Evolutionary conservation across 2,113 vertebrate species (phyloP).

Genomic region (Coreoperca whiteheadi): DNA sequence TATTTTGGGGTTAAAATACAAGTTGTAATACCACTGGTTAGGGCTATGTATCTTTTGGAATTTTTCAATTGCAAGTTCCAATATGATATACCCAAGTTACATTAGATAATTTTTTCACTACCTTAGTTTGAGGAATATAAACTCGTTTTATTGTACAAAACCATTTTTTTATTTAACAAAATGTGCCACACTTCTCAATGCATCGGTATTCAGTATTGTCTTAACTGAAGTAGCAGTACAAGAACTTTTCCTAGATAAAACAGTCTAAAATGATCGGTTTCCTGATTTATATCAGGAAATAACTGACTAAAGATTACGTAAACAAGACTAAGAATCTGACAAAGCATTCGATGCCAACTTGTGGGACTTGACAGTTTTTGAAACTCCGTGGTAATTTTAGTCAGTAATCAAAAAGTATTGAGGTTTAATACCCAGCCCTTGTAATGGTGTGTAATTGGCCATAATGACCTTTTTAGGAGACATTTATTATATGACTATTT

Average conservation of each 20-base stretch:
- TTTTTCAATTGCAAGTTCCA: not conserved
- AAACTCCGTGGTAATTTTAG: not conserved
- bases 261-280: not conserved
- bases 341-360: not conserved
- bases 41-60: not conserved
- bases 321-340: not conserved
- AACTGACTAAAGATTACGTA: not conserved
- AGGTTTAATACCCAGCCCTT: not conserved
- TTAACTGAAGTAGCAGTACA: not conserved
- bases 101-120: not conserved
- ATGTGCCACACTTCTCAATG: not conserved
- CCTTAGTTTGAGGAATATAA: not conserved
- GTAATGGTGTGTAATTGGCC: not conserved
- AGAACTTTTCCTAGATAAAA: not conserved
- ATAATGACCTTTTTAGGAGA: not conserved
- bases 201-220: not conserved
- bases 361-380: not conserved
- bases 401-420: not conserved
- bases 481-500: not conserved
- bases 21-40: not conserved
- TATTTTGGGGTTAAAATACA: not conserved
- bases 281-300: not conserved
- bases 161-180: not conserved
- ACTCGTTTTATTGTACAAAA: not conserved
- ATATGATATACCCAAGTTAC: not conserved